Percentiles rank a stretch among this genome's conserved stretches.
phyloP scores from a whole-genome alignment of 2,113 vertebrate species.

The Ranitomeya variabilis region DNA sequence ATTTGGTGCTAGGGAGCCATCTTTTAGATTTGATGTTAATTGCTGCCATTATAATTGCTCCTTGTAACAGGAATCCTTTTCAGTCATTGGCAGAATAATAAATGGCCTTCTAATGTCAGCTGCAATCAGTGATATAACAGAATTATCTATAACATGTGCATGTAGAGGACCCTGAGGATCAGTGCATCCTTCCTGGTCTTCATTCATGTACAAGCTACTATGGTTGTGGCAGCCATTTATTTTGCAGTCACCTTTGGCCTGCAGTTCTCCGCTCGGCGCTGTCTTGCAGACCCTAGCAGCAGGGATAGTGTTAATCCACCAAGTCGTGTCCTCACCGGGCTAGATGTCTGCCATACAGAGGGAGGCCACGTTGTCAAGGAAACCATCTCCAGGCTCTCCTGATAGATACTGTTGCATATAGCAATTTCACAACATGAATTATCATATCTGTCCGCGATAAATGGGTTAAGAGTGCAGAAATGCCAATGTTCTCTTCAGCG shows the following conservation, averaged over 20 bases:
- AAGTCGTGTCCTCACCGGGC: slow-evolving; percentile 40
- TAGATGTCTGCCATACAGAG: slow-evolving; percentile 37
- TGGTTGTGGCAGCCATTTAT: not conserved
- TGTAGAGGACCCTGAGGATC: not conserved
- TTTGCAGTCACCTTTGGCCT: not conserved
- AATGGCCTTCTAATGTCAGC: not conserved
- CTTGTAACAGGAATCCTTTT: not conserved
- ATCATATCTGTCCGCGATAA: slow-evolving; percentile 14
- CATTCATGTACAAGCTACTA: not conserved
- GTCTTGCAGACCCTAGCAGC: not conserved
- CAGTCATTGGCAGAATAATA: not conserved
- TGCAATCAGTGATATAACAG: not conserved
- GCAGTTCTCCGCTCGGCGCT: not conserved
- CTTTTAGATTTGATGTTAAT: not conserved
- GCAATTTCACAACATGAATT: slow-evolving; percentile 42
- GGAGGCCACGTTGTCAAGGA: slow-evolving; percentile 45
- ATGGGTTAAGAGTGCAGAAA: not conserved
- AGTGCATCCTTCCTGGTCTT: not conserved
- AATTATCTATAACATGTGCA: not conserved
- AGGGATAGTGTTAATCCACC: slow-evolving; percentile 35
- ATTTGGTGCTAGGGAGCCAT: not conserved
- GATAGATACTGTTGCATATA: slow-evolving; percentile 39
- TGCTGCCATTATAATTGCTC: not conserved
- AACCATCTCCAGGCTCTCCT: slow-evolving; percentile 38
- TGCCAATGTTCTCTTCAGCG: not conserved